Evolutionary conservation across 2,113 vertebrate species (phyloP).

Genomic region (Trogon surrucura): DNA sequence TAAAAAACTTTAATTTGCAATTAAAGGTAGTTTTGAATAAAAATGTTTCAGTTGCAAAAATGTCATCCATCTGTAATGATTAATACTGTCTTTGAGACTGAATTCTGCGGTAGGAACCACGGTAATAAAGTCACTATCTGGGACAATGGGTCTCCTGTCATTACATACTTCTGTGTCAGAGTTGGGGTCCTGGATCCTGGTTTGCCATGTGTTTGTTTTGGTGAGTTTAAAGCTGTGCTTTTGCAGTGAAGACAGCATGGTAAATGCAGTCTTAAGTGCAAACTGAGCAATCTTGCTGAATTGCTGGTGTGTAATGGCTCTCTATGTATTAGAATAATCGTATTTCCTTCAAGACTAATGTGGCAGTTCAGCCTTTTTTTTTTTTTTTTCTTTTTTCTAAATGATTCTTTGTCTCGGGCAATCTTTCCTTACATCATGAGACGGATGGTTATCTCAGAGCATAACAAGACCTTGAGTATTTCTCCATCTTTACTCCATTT

Average conservation of each 20-base stretch:
- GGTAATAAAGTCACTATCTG: neutral
- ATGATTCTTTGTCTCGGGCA: slow-evolving; percentile 52
- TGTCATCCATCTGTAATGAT: neutral
- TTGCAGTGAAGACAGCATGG: neutral
- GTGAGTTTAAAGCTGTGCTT: neutral
- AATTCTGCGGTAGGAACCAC: neutral
- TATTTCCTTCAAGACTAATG: slow-evolving; percentile 50
- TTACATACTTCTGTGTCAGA: neutral
- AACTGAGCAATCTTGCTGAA: neutral
- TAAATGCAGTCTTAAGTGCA: neutral
- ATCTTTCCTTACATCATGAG: slow-evolving; percentile 41
- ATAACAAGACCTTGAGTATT: slow-evolving; percentile 45
- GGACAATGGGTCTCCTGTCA: neutral
- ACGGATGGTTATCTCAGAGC: slow-evolving; percentile 51
- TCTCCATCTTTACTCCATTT: slow-evolving; percentile 21
- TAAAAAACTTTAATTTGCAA: neutral
- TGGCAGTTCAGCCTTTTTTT: slow-evolving; percentile 9
- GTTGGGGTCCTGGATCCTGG: neutral
- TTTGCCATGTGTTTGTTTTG: neutral
- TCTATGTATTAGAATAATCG: slow-evolving; percentile 27
- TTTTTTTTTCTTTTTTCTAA: neutral
- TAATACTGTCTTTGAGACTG: neutral
- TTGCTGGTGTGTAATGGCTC: slow-evolving; percentile 30
- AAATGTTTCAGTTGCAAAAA: neutral
- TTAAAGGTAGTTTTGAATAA: neutral